phyloP scores from a whole-genome alignment of 2,888 invertebrate species.

The Seira ritae region DNA sequence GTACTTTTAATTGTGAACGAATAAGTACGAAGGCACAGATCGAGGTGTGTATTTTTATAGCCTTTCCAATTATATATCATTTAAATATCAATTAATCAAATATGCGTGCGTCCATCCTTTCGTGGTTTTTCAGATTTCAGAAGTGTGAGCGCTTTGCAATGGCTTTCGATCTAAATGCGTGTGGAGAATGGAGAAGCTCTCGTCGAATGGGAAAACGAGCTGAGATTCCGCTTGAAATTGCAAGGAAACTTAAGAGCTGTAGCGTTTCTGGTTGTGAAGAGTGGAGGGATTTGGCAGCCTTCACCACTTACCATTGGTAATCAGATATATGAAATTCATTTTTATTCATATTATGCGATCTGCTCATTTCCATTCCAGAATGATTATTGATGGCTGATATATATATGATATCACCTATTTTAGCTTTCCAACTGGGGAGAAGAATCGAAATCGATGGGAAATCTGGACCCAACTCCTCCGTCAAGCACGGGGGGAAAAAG shows the following conservation, averaged over 20 bases:
- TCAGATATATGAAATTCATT: neutral
- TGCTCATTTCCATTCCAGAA: neutral
- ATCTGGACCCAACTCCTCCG: conserved; percentile 58
- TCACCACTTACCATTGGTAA: conserved; percentile 65
- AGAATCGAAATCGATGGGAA: conserved; percentile 61
- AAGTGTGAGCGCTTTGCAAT: too few relatives aligned
- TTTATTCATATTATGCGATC: too few relatives aligned
- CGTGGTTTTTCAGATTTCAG: too few relatives aligned
- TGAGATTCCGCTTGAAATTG: conserved; percentile 55
- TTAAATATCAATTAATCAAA: too few relatives aligned
- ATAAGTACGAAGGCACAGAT: too few relatives aligned
- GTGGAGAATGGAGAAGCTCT: too few relatives aligned
- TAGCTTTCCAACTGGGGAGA: conserved; percentile 63
- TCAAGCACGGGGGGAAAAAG: conserved; percentile 43
- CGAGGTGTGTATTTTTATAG: too few relatives aligned
- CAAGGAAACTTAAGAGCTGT: conserved; percentile 54
- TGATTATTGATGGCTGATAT: too few relatives aligned
- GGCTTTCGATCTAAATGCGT: too few relatives aligned
- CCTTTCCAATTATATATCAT: too few relatives aligned
- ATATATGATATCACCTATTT: neutral
- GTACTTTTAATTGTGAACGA: too few relatives aligned
- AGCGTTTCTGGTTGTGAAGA: conserved; percentile 57
- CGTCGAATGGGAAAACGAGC: conserved; percentile 43
- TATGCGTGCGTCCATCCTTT: too few relatives aligned
- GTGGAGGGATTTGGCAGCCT: conserved; percentile 56